These are phyloP conservation scores for Recurvirostra avosetta DNA, from an alignment of 2,113 vertebrate genomes.

Conservation along the genomic window DNA sequence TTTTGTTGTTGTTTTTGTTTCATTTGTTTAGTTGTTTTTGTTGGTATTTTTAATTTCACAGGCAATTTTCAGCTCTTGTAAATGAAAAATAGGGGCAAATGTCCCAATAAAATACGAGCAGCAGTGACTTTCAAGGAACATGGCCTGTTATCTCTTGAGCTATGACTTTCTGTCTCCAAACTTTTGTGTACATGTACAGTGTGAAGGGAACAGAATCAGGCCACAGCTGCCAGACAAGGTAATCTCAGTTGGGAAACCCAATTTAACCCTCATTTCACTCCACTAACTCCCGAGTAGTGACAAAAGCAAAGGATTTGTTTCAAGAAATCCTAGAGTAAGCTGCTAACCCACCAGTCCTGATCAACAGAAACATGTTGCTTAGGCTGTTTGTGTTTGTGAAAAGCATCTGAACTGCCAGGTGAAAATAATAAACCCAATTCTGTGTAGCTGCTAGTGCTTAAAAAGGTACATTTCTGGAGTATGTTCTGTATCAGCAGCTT, in stretches of 20 bases:
- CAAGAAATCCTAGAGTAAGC: neutral
- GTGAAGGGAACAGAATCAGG: neutral
- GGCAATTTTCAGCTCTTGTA: neutral
- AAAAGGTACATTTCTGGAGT: neutral
- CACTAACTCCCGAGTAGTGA: neutral
- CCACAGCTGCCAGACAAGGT: neutral
- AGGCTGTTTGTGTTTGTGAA: neutral
- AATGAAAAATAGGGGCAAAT: neutral
- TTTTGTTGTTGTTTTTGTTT: neutral
- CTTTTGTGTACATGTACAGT: neutral
- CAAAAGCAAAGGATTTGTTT: neutral
- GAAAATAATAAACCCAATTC: neutral
- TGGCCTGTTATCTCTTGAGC: neutral
- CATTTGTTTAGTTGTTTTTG: neutral
- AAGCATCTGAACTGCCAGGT: neutral
- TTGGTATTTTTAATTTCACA: neutral
- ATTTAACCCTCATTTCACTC: neutral
- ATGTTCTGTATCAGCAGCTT: neutral
- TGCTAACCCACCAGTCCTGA: neutral
- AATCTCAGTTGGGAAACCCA: neutral
- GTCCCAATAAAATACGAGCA: neutral
- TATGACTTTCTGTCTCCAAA: neutral
- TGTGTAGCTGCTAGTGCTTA: neutral
- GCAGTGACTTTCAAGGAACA: neutral
- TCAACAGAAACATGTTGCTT: neutral